phyloP scores from a whole-genome alignment of 2,113 vertebrate species.

The Gallinago jamesoni region DNA sequence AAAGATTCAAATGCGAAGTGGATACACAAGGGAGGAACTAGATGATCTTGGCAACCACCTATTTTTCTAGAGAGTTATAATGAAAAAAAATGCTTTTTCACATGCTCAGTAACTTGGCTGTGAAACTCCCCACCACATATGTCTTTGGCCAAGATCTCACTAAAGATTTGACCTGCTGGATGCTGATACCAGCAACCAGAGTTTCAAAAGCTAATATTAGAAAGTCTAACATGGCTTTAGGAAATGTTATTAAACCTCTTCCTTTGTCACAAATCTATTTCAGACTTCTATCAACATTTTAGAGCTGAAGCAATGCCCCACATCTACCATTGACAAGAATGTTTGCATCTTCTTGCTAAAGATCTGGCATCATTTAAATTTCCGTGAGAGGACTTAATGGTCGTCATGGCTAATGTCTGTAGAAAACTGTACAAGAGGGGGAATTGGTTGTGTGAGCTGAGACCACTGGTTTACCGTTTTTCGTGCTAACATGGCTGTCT shows the following conservation, averaged over 20 bases:
- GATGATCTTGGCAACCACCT: background rate
- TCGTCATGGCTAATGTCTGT: background rate
- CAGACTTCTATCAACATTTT: background rate
- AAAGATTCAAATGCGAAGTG: background rate
- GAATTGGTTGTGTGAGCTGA: background rate
- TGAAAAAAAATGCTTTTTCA: background rate
- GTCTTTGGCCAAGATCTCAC: background rate
- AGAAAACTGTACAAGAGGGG: background rate
- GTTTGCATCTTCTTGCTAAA: background rate
- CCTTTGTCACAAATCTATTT: background rate
- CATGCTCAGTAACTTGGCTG: background rate
- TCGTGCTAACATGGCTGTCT: background rate
- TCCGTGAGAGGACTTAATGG: background rate
- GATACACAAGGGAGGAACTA: background rate
- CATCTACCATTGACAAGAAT: background rate
- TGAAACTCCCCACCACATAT: background rate
- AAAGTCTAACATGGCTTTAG: background rate
- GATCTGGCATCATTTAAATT: background rate
- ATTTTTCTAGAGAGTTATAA: background rate
- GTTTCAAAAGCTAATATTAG: background rate
- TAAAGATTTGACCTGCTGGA: background rate
- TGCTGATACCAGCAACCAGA: background rate
- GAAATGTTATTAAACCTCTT: background rate
- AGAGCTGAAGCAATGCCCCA: background rate
- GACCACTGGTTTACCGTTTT: background rate